Evolutionary conservation across 2,113 vertebrate genomes (phyloP).

Genomic region (Okapia johnstoni): DNA sequence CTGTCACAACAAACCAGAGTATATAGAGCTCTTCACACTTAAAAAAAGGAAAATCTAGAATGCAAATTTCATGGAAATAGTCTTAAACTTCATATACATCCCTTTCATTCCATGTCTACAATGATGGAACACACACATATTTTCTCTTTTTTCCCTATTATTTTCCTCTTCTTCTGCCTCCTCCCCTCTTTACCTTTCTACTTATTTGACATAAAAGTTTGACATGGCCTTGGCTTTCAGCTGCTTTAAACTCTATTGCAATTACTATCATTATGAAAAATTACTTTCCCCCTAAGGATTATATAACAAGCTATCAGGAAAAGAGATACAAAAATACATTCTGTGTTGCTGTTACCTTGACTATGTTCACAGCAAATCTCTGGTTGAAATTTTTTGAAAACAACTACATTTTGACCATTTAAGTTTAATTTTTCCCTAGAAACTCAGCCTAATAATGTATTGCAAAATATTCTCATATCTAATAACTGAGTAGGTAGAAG

Average conservation of each 20-base stretch:
- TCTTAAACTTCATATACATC: not conserved
- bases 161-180: not conserved
- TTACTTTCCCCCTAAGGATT: slow-evolving; percentile 24
- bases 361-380: not conserved
- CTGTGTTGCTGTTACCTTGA: not conserved
- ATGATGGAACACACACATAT: not conserved
- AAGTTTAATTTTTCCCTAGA: not conserved
- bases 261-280: slow-evolving; percentile 51
- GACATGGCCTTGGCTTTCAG: not conserved
- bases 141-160: not conserved
- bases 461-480: not conserved
- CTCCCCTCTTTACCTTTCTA: not conserved
- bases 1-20: not conserved
- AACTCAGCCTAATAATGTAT: not conserved
- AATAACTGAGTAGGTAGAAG: not conserved
- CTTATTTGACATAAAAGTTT: slow-evolving; percentile 32
- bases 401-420: slow-evolving; percentile 37
- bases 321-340: slow-evolving; percentile 43
- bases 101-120: not conserved
- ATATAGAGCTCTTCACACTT: not conserved
- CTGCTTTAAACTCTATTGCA: slow-evolving; percentile 19
- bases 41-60: not conserved
- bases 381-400: not conserved
- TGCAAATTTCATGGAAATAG: not conserved
- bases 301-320: slow-evolving; percentile 12